These are phyloP conservation scores for Apodemia duryi DNA, from an alignment of 2,888 invertebrate species.

Conservation along the genomic window DNA sequence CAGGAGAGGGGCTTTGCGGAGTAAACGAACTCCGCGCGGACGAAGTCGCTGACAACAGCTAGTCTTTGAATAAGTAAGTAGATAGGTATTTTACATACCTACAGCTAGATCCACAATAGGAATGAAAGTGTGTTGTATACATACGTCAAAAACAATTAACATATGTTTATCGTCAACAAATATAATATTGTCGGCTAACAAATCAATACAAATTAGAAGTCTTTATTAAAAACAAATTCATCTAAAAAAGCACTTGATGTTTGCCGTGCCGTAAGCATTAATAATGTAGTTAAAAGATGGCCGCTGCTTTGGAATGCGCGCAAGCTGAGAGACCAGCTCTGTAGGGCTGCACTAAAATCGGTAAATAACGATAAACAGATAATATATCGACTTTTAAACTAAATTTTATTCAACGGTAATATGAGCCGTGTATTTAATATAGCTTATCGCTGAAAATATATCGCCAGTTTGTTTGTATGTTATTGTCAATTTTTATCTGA, in stretches of 20 bases:
- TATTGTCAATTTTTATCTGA: conserved; percentile 15
- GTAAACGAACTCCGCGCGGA: too few species aligned
- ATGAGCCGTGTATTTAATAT: background rate
- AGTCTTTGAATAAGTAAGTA: too few species aligned
- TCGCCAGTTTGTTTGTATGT: conserved; percentile 12
- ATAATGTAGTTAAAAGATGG: conserved; percentile 77
- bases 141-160: conserved; percentile 1
- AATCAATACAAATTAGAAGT: conserved; percentile 43
- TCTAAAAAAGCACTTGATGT: conserved; percentile 54
- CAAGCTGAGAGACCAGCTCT: conserved; percentile 43
- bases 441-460: conserved; percentile 15
- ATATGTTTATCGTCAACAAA: conserved; percentile 25
- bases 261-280: conserved; percentile 66
- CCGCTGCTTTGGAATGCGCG: conserved; percentile 63
- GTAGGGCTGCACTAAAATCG: conserved; percentile 45
- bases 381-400: conserved; percentile 14
- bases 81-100: too few species aligned
- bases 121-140: background rate
- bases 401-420: conserved; percentile 3
- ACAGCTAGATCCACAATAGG: too few species aligned
- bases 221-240: conserved; percentile 71
- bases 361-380: conserved; percentile 23
- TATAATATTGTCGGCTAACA: conserved; percentile 25
- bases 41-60: too few species aligned
- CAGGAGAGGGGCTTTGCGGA: too few species aligned